Evolutionary conservation across 2,113 vertebrate species (phyloP).

Genomic region (Terrapene triunguis): DNA sequence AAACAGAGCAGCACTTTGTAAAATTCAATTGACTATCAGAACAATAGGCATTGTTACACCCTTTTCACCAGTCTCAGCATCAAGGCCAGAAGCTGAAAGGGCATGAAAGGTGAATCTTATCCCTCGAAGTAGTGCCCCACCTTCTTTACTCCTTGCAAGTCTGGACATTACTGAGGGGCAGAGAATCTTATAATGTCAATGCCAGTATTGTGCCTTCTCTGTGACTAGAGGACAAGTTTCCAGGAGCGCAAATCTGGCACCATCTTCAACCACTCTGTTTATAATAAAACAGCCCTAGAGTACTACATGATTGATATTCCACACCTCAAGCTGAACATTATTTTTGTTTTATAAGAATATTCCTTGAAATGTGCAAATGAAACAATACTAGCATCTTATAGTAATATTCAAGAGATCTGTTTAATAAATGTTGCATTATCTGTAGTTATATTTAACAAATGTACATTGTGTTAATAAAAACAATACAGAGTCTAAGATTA

Average conservation of each 20-base stretch:
- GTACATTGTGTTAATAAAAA: conserved; percentile 66
- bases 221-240: neutral
- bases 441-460: conserved; percentile 70
- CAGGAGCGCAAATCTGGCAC: neutral
- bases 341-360: conserved; percentile 63
- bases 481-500: conserved; percentile 45
- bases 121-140: neutral
- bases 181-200: neutral
- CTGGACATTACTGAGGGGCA: neutral
- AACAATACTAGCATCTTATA: conserved; percentile 31
- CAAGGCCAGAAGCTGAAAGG: neutral
- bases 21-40: neutral
- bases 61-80: neutral
- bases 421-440: conserved; percentile 68
- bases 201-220: neutral
- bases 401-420: conserved; percentile 36
- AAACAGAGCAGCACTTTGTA: neutral
- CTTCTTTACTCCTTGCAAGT: neutral
- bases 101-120: neutral
- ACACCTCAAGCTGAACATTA: conserved; percentile 30
- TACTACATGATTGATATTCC: conserved; percentile 55
- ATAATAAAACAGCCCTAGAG: conserved; percentile 44
- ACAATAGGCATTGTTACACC: neutral
- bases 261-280: neutral
- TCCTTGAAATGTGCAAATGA: conserved; percentile 41